phyloP scores from a whole-genome alignment of 1,140 invertebrate species.

The Apis laboriosa region DNA sequence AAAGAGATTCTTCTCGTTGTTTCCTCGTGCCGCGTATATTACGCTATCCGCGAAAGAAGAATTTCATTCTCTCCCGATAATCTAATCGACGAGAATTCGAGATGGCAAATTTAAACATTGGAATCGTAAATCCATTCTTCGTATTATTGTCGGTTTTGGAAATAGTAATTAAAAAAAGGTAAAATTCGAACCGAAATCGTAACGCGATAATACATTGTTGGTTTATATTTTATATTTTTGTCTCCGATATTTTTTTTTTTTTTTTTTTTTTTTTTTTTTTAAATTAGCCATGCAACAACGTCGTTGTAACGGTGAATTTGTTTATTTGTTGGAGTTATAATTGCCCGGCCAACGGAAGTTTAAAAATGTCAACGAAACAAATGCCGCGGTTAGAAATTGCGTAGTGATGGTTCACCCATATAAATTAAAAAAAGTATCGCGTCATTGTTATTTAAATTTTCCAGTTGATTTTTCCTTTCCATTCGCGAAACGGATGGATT shows the following conservation, averaged over 20 bases:
- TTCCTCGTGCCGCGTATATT: neutral
- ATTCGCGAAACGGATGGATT: slow-evolving; percentile 9
- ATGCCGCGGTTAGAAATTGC: slow-evolving; percentile 12
- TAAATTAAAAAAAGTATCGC: slow-evolving; percentile 32
- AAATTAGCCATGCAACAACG: neutral
- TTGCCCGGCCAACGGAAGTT: slow-evolving; percentile 29
- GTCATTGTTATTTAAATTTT: slow-evolving; percentile 47
- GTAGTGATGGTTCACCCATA: slow-evolving; percentile 22
- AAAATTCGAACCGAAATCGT: too few relatives aligned
- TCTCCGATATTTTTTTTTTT: neutral
- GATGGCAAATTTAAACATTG: too few relatives aligned
- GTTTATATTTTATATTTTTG: neutral
- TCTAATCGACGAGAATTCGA: too few relatives aligned
- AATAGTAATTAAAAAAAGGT: too few relatives aligned
- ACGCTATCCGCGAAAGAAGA: neutral
- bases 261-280: neutral
- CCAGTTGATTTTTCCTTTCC: slow-evolving; percentile 18
- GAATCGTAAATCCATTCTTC: too few relatives aligned
- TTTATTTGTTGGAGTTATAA: slow-evolving; percentile 25
- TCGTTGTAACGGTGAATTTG: neutral
- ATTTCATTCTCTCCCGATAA: too few relatives aligned
- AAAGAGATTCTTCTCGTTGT: neutral
- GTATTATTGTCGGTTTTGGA: too few relatives aligned
- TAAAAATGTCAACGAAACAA: slow-evolving; percentile 25
- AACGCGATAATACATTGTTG: neutral